These are phyloP conservation scores for Aegotheles bennettii DNA, from an alignment of 2,113 vertebrate species.

Conservation along the genomic window DNA sequence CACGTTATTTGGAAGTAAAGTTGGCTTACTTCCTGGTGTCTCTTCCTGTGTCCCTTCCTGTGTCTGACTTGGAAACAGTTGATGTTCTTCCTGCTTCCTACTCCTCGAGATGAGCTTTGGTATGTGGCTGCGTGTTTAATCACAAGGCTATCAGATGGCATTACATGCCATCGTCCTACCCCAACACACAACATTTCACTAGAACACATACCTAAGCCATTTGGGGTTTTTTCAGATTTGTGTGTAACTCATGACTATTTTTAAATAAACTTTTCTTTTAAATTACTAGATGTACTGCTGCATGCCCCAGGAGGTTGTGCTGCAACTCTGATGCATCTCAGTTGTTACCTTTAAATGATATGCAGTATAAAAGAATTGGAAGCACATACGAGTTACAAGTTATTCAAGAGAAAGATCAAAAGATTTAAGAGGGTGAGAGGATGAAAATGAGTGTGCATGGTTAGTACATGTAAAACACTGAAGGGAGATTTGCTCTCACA, in stretches of 20 bases:
- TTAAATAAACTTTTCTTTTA: neutral
- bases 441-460: neutral
- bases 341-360: neutral
- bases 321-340: fast-evolving
- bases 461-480: neutral
- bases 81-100: too few species aligned
- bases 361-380: neutral
- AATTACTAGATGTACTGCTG: neutral
- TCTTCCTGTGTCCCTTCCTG: too few species aligned
- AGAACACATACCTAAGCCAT: neutral
- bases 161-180: too few species aligned
- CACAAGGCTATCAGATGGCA: too few species aligned
- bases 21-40: too few species aligned
- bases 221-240: neutral
- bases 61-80: too few species aligned
- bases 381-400: neutral
- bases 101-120: too few species aligned
- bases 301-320: neutral
- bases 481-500: neutral
- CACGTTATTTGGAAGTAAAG: too few species aligned
- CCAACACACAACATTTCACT: neutral
- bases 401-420: neutral
- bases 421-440: neutral
- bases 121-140: too few species aligned
- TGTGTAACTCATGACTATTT: neutral